Evolutionary conservation across 2,888 invertebrate species (phyloP), one percentile per base, ranked within the genome.

Genomic region (Meandrusa payeni): DNA sequence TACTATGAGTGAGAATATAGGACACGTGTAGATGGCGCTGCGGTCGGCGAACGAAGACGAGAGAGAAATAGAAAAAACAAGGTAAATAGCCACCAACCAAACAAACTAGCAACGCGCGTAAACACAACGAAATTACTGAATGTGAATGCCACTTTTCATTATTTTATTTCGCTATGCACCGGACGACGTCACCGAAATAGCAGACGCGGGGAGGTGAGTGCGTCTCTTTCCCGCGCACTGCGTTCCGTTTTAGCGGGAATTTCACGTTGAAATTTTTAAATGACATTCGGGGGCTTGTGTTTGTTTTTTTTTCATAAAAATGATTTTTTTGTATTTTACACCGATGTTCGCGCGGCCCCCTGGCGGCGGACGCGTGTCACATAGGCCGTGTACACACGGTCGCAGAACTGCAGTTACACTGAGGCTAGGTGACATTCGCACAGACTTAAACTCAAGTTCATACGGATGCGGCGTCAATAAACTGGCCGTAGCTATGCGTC

Each of bases 61-160:
- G 55, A 58, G 57, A 54, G 61, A 69, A 61, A 61, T 57, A 61
- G 61, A 54, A 51, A 55, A 52, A 7, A n/a, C n/a, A 37, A 37
- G 5, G 48, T 61, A 57, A n/a, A 56, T 57, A 64, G 59, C 67
- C 62, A 67, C 63, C 67, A 75, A 79, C 86, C 57, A 73, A 79
- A 79, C 73, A 77, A 81, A 80, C 85, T 78, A 82, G 81, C 81
- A 77, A 80, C 82, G 73, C 85, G 83, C 81, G 83, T 86, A 86
- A 87, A 86, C 85, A 85, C 86, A 74, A 76, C 81, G 75, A 85
- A 85, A 77, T 85, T 81, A 86, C 85, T 83, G 76, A 82, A 79
- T 78, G 78, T 83, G 76, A 82, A 79, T 78, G 78, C 76, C 81
- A 85, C 82, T 85, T 87, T 86, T 85, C 85, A 87, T 86, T 81